These are phyloP conservation scores for Hemicordylus capensis DNA, from an alignment of 2,113 vertebrate species.

Conservation along the genomic window DNA sequence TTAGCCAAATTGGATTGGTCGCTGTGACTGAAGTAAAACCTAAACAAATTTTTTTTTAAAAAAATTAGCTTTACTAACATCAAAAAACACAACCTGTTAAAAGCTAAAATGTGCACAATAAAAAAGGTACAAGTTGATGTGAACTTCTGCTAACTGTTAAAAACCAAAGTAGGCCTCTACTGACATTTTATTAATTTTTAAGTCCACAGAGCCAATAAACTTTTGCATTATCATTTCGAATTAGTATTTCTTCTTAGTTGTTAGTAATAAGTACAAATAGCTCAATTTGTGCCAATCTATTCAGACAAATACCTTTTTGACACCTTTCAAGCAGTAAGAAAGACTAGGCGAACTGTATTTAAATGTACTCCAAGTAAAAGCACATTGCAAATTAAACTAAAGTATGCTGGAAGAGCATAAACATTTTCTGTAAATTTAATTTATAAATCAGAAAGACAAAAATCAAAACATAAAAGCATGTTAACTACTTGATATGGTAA, in stretches of 20 bases:
- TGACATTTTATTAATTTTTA: slow-evolving; percentile 40
- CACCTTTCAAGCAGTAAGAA: slow-evolving; percentile 33
- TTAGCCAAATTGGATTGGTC: slow-evolving; percentile 98
- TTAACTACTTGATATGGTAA: slow-evolving; percentile 57
- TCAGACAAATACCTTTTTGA: slow-evolving; percentile 38
- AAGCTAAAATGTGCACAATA: slow-evolving; percentile 46
- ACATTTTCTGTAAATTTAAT: slow-evolving; percentile 37
- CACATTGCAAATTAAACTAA: slow-evolving; percentile 41
- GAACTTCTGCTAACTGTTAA: slow-evolving; percentile 60
- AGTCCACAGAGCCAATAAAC: slow-evolving; percentile 58
- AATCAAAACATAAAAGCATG: slow-evolving; percentile 65
- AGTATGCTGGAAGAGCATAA: slow-evolving; percentile 37
- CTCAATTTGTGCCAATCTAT: slow-evolving; percentile 47
- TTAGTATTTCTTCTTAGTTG: slow-evolving; percentile 32
- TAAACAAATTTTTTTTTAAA: slow-evolving; percentile 79
- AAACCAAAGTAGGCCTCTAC: slow-evolving; percentile 13
- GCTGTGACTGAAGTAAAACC: slow-evolving; percentile 98
- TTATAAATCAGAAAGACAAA: slow-evolving; percentile 61
- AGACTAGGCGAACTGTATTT: slow-evolving; percentile 35
- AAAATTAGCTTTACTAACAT: slow-evolving; percentile 65
- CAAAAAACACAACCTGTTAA: slow-evolving; percentile 35
- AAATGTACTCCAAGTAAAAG: slow-evolving; percentile 42
- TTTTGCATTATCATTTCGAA: slow-evolving; percentile 33
- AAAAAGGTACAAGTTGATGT: slow-evolving; percentile 47
- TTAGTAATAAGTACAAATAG: slow-evolving; percentile 51